These are phyloP conservation scores for Seriola dumerili DNA, from an alignment of 2,113 vertebrate genomes.

Conservation along the genomic window DNA sequence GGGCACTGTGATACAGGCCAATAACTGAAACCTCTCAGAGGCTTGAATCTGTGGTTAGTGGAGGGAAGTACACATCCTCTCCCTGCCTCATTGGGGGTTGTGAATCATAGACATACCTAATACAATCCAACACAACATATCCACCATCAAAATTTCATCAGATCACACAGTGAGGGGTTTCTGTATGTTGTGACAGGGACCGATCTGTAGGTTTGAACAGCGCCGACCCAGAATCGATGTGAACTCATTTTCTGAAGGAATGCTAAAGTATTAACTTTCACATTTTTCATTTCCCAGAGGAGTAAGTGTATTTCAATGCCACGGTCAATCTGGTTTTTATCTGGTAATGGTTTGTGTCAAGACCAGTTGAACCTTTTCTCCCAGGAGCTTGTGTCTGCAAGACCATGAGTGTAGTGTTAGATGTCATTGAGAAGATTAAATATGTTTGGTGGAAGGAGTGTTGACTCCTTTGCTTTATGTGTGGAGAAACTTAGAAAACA, in stretches of 20 bases:
- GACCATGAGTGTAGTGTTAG: conserved; percentile 47
- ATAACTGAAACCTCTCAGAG: conserved; percentile 11
- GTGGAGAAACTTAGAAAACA: conserved; percentile 56
- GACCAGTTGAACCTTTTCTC: conserved; percentile 68
- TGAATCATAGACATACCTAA: conserved; percentile 69
- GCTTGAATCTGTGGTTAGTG: conserved; percentile 44
- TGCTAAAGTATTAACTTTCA: conserved; percentile 72
- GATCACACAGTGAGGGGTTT: conserved; percentile 59
- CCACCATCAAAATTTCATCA: conserved; percentile 69
- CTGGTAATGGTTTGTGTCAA: conserved; percentile 73
- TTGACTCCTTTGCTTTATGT: conserved; percentile 56
- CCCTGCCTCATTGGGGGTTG: conserved; percentile 59
- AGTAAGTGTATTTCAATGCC: conserved; percentile 64
- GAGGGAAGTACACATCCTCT: conserved; percentile 48
- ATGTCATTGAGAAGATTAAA: conserved; percentile 71
- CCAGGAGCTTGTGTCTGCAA: conserved; percentile 39
- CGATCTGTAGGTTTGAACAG: conserved; percentile 61
- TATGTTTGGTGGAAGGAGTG: conserved; percentile 59
- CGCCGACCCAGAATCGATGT: conserved; percentile 57
- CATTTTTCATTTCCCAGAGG: conserved; percentile 66
- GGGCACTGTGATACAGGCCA: conserved; percentile 85
- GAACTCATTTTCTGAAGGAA: conserved; percentile 44
- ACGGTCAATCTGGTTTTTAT: conserved; percentile 52
- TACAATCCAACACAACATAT: conserved; percentile 58
- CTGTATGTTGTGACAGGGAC: conserved; percentile 55